phyloP scores from a whole-genome alignment of 92 coral and sea anemone species.

The Palythoa grandis region DNA sequence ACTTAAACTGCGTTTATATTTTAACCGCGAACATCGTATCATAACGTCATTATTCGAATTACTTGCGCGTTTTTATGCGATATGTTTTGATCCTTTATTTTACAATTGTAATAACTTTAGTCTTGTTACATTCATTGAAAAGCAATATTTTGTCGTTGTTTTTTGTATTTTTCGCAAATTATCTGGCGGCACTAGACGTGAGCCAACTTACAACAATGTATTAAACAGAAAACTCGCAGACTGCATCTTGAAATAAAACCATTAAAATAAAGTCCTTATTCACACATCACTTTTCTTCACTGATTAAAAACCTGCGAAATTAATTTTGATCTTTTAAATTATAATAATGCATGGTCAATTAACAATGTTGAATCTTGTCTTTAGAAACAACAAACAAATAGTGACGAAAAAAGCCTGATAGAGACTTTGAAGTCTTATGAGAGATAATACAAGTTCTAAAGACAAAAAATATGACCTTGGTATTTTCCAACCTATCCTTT shows the following conservation, averaged over 20 bases:
- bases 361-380: not conserved
- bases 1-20: no score
- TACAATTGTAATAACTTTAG: not conserved
- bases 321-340: constrained; percentile 8
- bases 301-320: not conserved
- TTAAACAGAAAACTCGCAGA: not conserved
- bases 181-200: not conserved
- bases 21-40: no score
- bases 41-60: no score
- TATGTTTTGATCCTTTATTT: not conserved
- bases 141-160: not conserved
- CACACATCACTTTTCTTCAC: not conserved
- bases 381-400: not conserved
- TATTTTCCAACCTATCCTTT: not conserved
- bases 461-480: not conserved
- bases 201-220: not conserved
- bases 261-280: not conserved
- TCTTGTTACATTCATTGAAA: not conserved
- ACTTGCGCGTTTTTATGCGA: not conserved
- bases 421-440: not conserved
- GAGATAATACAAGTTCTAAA: not conserved
- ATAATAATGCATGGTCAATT: not conserved
- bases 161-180: not conserved
- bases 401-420: no score
- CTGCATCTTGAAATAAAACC: constrained; percentile 8